Evolutionary conservation across 1,140 invertebrate genomes (phyloP), one percentile per base, ranked within the genome.

Genomic region (Bombus difficillimus): DNA sequence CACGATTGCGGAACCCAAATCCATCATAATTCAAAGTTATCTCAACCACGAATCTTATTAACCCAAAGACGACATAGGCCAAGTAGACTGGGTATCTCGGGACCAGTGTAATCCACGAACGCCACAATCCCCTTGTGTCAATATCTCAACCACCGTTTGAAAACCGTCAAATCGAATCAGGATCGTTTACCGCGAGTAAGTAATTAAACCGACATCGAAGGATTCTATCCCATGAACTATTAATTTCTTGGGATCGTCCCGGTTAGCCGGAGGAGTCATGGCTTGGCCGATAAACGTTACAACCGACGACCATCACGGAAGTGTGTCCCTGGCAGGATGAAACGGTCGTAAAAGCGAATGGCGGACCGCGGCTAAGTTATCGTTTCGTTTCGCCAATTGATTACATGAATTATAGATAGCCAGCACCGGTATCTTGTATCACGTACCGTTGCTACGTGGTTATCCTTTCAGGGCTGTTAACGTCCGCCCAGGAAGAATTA

Each of bases 361-460:
- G 82, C 73, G 83, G 79, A 71, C 75, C 84, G 47, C 47, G 83
- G 83, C 69, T 90, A 88, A 92, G 86, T 91, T 92, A 90, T 90
- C 87, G 87, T 85, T 77, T 88, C 86, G 87, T 86, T 86, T 86
- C 83, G 83, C 89, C 90, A 91, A 92, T 92, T 92, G 91, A 92
- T 92, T 92, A 90, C 90, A 91, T 91, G 91, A 92, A 92, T 92
- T 92, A 92, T 92, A 90, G 90, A 92, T 90, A 68, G 15, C 81
- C 82, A 53, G 22, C 2, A 22, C 41, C 59, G 41, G 18, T 74
- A 43, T 75, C 85, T 83, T 75, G 81, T 80, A 82, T 85, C 88
- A 83, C 86, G 88, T 72, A 74, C 57, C 53, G 43, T 34, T 47
- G 39, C 69, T 90, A 91, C 89, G 90, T 90, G 90, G 87, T 88